Percentiles rank a stretch among this genome's conserved stretches.
phyloP scores from a whole-genome alignment of 1,140 invertebrate species.

The Patella vulgata region DNA sequence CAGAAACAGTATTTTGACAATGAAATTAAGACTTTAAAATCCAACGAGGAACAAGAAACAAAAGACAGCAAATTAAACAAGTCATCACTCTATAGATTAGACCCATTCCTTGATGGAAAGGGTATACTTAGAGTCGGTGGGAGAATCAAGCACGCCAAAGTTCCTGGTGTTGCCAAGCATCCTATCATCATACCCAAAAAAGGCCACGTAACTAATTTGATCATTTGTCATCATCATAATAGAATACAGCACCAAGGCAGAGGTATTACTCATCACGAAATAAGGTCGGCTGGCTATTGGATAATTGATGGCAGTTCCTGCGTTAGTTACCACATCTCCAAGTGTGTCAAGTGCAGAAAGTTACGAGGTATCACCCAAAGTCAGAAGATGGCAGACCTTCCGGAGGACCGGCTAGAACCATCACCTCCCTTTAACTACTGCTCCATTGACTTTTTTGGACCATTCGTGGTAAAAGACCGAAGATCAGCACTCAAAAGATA shows the following conservation, averaged over 20 bases:
- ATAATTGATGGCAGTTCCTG: conserved; percentile 20
- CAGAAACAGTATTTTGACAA: too few relatives aligned
- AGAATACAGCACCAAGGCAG: conserved; percentile 25
- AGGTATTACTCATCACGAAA: conserved; percentile 23
- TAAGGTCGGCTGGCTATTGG: conserved; percentile 27
- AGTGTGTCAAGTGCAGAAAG: conserved; percentile 29
- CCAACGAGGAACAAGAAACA: too few relatives aligned
- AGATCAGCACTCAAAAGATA: conserved; percentile 35
- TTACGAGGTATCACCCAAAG: conserved; percentile 10
- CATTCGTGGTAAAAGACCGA: conserved; percentile 34
- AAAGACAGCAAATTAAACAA: too few relatives aligned
- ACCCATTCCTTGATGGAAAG: conserved; percentile 21
- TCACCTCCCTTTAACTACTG: conserved; percentile 26
- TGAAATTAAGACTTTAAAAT: too few relatives aligned
- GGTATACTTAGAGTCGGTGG: conserved; percentile 22
- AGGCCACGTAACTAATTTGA: conserved; percentile 14
- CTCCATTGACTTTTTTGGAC: conserved; percentile 34
- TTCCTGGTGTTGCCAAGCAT: background rate
- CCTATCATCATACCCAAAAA: conserved; percentile 23
- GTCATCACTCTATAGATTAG: conserved; percentile 9
- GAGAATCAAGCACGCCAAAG: conserved; percentile 14
- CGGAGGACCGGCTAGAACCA: conserved; percentile 16
- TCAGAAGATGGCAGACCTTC: conserved; percentile 38
- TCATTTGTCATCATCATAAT: conserved; percentile 22
- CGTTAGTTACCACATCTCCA: conserved; percentile 12